phyloP scores from a whole-genome alignment of 2,113 vertebrate species.

The Festucalex cinctus region DNA sequence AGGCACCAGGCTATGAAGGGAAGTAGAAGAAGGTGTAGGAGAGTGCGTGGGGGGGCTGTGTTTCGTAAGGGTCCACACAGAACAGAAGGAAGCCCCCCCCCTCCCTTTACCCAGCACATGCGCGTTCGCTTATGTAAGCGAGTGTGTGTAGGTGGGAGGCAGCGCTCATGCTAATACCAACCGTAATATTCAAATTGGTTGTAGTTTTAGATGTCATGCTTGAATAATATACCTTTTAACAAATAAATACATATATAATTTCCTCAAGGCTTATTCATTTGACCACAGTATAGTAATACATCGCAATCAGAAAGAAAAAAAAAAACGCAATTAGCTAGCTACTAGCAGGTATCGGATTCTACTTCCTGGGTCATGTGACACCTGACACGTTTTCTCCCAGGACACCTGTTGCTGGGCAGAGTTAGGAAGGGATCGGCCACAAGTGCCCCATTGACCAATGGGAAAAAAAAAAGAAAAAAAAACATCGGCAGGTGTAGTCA shows the following conservation, averaged over 20 bases:
- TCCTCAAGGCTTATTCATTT: too few relatives aligned
- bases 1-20: neutral
- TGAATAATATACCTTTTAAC: neutral
- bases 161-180: neutral
- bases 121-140: slow-evolving; percentile 1
- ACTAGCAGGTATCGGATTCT: neutral
- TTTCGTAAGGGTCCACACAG: neutral
- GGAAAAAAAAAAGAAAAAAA: too few relatives aligned
- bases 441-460: neutral
- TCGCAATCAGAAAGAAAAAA: neutral
- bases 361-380: neutral
- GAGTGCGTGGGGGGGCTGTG: neutral
- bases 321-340: neutral
- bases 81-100: neutral
- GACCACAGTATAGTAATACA: too few relatives aligned
- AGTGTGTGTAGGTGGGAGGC: slow-evolving; percentile 1
- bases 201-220: neutral
- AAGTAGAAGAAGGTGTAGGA: neutral
- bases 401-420: too few relatives aligned
- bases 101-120: neutral
- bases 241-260: neutral
- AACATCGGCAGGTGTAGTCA: neutral
- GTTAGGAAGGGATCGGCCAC: neutral
- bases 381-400: neutral
- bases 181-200: neutral